These are phyloP conservation scores for Pagrus major DNA, from an alignment of 2,113 vertebrate species.

Conservation along the genomic window DNA sequence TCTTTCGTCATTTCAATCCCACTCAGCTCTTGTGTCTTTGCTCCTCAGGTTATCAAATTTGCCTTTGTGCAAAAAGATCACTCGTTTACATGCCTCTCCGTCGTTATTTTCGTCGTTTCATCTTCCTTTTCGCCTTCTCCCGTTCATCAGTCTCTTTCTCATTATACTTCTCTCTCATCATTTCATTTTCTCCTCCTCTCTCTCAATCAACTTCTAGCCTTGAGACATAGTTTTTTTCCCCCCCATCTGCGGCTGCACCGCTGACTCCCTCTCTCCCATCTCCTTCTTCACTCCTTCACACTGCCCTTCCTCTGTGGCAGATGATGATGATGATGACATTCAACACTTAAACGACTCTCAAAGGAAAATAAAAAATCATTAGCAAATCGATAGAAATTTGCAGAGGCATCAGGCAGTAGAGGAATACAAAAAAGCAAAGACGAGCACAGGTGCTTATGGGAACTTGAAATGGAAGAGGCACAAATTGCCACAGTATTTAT, in stretches of 20 bases:
- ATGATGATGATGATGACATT: constrained; percentile 14
- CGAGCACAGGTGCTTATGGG: constrained; percentile 24
- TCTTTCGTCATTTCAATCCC: constrained; percentile 46
- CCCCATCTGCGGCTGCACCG: constrained; percentile 22
- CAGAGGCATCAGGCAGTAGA: background rate
- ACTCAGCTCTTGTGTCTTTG: constrained; percentile 14
- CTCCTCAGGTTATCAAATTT: constrained; percentile 55
- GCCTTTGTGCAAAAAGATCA: constrained; percentile 27
- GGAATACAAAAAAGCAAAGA: background rate
- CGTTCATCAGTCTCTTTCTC: too few relatives aligned
- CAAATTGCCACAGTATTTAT: too few relatives aligned
- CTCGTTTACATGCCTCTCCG: constrained; percentile 56
- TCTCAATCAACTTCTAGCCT: constrained; percentile 64
- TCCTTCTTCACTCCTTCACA: background rate
- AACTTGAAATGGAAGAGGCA: too few relatives aligned
- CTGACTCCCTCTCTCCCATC: constrained; percentile 18
- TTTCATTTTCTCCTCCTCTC: constrained; percentile 56
- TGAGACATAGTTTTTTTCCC: constrained; percentile 37
- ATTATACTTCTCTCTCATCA: constrained; percentile 45
- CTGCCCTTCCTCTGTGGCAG: background rate
- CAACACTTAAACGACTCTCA: background rate
- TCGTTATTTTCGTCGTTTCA: constrained; percentile 49
- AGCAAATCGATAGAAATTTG: background rate
- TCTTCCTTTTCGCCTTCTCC: constrained; percentile 27
- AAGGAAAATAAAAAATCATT: background rate